A percentile compares a stretch with the other conserved stretches of the same genome.
Conservation (phyloP, 2,113 vertebrate genomes). For the Paratilapia polleni region DNA sequence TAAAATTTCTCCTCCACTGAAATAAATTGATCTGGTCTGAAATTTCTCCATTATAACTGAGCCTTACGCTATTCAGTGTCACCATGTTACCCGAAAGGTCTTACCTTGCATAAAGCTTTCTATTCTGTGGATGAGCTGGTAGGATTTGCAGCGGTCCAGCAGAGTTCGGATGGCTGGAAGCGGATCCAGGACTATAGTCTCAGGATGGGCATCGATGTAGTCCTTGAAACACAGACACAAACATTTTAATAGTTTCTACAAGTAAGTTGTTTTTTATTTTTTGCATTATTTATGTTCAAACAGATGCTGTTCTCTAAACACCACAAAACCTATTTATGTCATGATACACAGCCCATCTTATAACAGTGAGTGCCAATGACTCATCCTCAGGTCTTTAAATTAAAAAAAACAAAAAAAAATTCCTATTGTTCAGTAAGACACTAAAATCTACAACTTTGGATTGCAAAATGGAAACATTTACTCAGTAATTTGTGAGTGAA, state of each 20-base stretch:
- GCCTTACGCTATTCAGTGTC: not conserved
- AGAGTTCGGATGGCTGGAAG: constrained; percentile 96
- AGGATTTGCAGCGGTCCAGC: constrained; percentile 97
- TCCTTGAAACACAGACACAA: constrained; percentile 82
- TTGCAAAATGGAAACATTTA: too few relatives aligned
- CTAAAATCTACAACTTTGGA: too few relatives aligned
- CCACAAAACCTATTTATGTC: too few relatives aligned
- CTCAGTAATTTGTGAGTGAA: too few relatives aligned
- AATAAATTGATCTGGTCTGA: not conserved
- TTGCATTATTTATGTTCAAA: not conserved
- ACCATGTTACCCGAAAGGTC: not conserved
- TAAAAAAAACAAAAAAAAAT: too few relatives aligned
- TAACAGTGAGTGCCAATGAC: too few relatives aligned
- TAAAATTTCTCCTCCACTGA: not conserved
- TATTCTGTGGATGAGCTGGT: constrained; percentile 94
- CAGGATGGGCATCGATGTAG: constrained; percentile 96
- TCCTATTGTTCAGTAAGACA: too few relatives aligned
- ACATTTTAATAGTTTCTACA: not conserved
- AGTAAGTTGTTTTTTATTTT: not conserved
- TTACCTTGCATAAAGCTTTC: constrained; percentile 96
- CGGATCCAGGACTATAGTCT: constrained; percentile 97
- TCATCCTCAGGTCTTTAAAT: too few relatives aligned
- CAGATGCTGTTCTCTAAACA: not conserved
- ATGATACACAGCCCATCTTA: too few relatives aligned
- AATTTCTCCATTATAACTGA: not conserved